Conservation (phyloP, 2,113 vertebrate genomes). For the Phalacrocorax brasilianus region DNA sequence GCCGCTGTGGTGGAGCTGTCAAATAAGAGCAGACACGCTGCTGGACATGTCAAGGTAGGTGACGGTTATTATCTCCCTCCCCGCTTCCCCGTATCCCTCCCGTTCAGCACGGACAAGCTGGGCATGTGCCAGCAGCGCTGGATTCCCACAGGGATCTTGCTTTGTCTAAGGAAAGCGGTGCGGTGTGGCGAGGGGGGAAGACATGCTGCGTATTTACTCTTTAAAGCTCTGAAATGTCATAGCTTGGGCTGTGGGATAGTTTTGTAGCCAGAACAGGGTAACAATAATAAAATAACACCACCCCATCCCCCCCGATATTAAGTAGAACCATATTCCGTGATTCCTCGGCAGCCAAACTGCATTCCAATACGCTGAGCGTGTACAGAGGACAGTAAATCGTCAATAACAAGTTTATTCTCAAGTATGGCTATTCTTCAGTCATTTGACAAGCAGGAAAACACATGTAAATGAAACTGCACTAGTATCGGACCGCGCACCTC, state of each 20-base stretch:
- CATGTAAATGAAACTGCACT: neutral
- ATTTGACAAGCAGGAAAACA: neutral
- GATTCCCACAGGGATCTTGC: fast-evolving
- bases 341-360: neutral
- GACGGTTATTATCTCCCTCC: fast-evolving
- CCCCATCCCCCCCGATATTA: fast-evolving
- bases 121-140: neutral
- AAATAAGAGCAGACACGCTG: conserved; percentile 71
- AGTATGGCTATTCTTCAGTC: neutral
- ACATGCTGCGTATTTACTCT: fast-evolving
- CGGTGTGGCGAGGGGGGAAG: too few species aligned
- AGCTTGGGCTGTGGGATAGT: too few species aligned
- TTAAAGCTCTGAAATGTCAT: neutral
- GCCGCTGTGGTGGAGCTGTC: conserved; percentile 81
- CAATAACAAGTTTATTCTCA: neutral
- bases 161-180: fast-evolving
- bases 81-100: neutral
- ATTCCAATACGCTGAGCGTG: fast-evolving
- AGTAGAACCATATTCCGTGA: neutral
- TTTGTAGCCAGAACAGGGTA: neutral
- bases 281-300: fast-evolving
- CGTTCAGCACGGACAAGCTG: fast-evolving
- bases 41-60: conserved; percentile 77
- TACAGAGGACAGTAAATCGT: neutral
- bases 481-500: fast-evolving